Evolutionary conservation across 2,888 invertebrate genomes (phyloP), one percentile per base, ranked within the genome.

Genomic region (Corythucha ciliata): DNA sequence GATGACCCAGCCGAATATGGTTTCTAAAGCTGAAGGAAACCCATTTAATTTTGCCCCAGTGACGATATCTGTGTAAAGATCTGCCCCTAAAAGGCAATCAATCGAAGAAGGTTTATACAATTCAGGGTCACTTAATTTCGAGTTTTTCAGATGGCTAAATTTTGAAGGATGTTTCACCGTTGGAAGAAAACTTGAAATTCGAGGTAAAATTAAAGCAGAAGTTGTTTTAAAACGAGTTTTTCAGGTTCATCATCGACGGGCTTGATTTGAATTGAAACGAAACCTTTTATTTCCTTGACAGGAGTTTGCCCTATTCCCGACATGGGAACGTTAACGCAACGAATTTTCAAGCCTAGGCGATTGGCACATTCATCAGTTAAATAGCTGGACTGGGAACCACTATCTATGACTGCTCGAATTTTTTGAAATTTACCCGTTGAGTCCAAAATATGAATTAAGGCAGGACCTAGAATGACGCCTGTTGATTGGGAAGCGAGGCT

Each of bases 71-170:
- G 51, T 37, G 27, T 46, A 54, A 12, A 54, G 33, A 39, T 52
- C 50, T 10, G 45, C 50, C 10, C 54, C 45, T 10, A 54, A 33
- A 6, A 51, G 39, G 18, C 50, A 40, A 26, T 54, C 51, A 1
- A 54, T 47, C 14, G 50, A 12, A 20, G 39, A 24, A 10, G 54
- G 54, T 24, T 54, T 34, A 45, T 47, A 51, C 26, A 54, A 54
- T 1, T 26, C 4, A 22, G 54, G 40, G 25, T 54, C 51, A 2
- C 50, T 51, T 10, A 54, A 34, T 12, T 39, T 14, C n/a, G 33
- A 46, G 8, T 26, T 24, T 10, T 26, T 25, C 7, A 54, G 26
- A n/a, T 12, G 2, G n/a, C 20, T 14, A n/a, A n/a, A n/a, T n/a
- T n/a, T n/a, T n/a, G n/a, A n/a, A n/a, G n/a, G n/a, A n/a, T n/a